Conservation (phyloP, 2,888 invertebrate species). For the Microdon myrmicae region DNA sequence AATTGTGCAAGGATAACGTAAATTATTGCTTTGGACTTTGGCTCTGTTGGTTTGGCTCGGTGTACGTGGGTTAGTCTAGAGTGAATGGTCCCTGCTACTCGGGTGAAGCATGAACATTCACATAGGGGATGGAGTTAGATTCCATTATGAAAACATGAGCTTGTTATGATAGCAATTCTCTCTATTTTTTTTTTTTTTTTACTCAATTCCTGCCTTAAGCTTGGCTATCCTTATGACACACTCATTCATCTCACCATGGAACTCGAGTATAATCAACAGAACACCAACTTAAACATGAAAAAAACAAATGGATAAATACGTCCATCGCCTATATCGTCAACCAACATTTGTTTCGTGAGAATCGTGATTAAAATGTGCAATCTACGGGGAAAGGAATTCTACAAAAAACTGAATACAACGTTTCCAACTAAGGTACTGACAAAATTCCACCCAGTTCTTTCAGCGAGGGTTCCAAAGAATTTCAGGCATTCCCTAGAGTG, state of each 20-base stretch:
- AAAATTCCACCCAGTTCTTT: too few relatives aligned
- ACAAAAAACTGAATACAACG: too few relatives aligned
- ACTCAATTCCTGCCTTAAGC: constrained; percentile 21
- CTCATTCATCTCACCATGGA: background rate
- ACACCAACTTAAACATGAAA: too few relatives aligned
- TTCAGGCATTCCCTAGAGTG: too few relatives aligned
- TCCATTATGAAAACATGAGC: constrained; percentile 49
- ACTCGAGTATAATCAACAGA: constrained; percentile 37
- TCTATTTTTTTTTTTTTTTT: constrained; percentile 16
- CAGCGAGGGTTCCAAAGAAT: too few relatives aligned
- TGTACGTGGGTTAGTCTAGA: background rate
- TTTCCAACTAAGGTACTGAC: too few relatives aligned
- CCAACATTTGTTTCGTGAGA: too few relatives aligned
- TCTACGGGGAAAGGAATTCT: too few relatives aligned
- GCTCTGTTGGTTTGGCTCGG: constrained; percentile 30
- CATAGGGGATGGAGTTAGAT: constrained; percentile 18
- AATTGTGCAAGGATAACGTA: constrained; percentile 40
- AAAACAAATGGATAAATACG: too few relatives aligned
- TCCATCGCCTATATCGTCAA: too few relatives aligned
- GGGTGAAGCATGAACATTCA: background rate
- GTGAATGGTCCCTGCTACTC: constrained; percentile 6
- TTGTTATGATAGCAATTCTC: constrained; percentile 49
- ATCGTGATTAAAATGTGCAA: too few relatives aligned
- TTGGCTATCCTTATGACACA: constrained; percentile 14
- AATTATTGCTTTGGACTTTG: constrained; percentile 47